These are phyloP conservation scores for Pogonomyrmex californicus DNA, from an alignment of 1,140 invertebrate genomes.

Conservation along the genomic window DNA sequence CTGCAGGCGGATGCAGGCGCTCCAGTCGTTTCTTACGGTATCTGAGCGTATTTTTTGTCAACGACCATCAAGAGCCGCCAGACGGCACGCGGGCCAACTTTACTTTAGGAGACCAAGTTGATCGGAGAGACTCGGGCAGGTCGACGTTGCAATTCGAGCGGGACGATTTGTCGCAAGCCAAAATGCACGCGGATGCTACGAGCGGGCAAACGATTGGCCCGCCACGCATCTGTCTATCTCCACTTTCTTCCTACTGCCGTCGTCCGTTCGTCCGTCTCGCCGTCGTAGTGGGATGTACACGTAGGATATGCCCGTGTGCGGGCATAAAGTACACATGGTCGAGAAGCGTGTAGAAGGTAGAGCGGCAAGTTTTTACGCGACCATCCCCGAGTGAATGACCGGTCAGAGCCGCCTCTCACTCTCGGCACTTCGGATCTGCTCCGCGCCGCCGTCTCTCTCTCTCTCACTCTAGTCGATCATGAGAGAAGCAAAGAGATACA, in stretches of 20 bases:
- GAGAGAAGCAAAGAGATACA: constrained; percentile 30
- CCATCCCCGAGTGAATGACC: constrained; percentile 83
- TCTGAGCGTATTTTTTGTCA: constrained; percentile 46
- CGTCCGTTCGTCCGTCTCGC: constrained; percentile 43
- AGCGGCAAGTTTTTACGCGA: constrained; percentile 80
- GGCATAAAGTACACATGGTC: constrained; percentile 64
- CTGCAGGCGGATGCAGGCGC: constrained; percentile 28
- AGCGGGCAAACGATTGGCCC: neutral
- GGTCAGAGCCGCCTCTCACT: constrained; percentile 84
- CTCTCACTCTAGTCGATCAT: constrained; percentile 28
- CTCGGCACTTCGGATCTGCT: constrained; percentile 65
- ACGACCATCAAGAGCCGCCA: constrained; percentile 6
- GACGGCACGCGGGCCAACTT: neutral
- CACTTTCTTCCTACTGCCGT: constrained; percentile 22
- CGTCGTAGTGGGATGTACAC: constrained; percentile 10
- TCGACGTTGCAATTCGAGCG: constrained; percentile 49
- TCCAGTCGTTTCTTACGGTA: constrained; percentile 57
- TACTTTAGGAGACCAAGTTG: neutral
- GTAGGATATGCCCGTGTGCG: constrained; percentile 43
- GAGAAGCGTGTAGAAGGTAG: constrained; percentile 73
- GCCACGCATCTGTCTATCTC: constrained; percentile 49
- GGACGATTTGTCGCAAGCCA: constrained; percentile 66
- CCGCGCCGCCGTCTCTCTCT: constrained; percentile 49
- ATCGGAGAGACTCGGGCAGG: neutral
- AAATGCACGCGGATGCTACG: constrained; percentile 63